Percentiles rank a stretch among this genome's conserved stretches.
phyloP scores from a whole-genome alignment of 2,113 vertebrate genomes.

The Halichoerus grypus region DNA sequence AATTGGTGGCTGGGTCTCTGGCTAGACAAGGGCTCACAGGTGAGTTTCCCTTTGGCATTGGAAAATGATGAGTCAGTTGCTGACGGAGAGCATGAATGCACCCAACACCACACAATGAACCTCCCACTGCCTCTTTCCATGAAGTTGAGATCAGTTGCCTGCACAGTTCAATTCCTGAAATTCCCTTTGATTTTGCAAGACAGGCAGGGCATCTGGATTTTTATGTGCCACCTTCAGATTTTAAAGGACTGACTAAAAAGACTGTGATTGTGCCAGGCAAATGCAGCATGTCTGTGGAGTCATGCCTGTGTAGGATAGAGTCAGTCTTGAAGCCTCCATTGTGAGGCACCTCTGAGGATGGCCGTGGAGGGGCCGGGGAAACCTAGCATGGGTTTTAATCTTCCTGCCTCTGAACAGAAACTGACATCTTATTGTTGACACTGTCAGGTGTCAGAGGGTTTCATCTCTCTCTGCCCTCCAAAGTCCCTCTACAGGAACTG shows the following conservation, averaged over 20 bases:
- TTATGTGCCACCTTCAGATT: background rate
- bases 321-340: background rate
- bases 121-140: too few relatives aligned
- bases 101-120: fast-evolving
- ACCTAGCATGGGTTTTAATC: background rate
- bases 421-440: background rate
- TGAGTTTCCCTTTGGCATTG: constrained; percentile 69
- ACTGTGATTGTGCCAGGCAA: too few relatives aligned
- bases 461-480: background rate
- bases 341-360: background rate
- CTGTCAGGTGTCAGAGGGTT: background rate
- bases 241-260: background rate
- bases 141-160: background rate
- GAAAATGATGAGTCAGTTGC: background rate
- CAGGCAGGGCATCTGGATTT: background rate
- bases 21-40: constrained; percentile 88
- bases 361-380: background rate
- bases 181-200: background rate
- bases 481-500: background rate
- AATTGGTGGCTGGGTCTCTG: constrained; percentile 92
- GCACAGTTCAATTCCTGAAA: background rate
- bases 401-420: background rate
- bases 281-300: background rate
- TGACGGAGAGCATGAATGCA: fast-evolving
- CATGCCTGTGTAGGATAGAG: fast-evolving